Conservation (phyloP, 92 coral and sea anemone genomes). For the Zoanthus solanderi region DNA sequence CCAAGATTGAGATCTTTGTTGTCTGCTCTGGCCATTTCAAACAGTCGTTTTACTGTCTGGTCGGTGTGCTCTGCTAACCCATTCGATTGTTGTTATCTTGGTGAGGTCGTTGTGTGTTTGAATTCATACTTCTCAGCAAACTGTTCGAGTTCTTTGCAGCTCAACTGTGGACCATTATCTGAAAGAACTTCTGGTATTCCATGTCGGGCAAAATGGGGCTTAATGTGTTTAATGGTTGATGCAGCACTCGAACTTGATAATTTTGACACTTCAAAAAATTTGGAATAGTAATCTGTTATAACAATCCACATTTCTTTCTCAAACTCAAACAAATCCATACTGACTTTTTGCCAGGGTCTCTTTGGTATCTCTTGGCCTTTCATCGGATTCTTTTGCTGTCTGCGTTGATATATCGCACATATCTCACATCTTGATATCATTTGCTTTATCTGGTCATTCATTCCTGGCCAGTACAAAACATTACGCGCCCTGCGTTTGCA, state of each 20-base stretch:
- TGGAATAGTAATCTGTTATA: slow-evolving; percentile 53
- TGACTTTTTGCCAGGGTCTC: slow-evolving; percentile 47
- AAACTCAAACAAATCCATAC: slow-evolving; percentile 41
- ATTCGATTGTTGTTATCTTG: slow-evolving; percentile 48
- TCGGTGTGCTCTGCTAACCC: slow-evolving; percentile 47
- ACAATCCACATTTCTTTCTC: slow-evolving; percentile 38
- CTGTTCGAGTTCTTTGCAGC: slow-evolving; percentile 34
- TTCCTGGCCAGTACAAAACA: slow-evolving; percentile 52
- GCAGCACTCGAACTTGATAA: slow-evolving; percentile 40
- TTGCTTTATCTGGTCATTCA: slow-evolving; percentile 29
- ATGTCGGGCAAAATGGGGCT: slow-evolving; percentile 60
- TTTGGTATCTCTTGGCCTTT: slow-evolving; percentile 48
- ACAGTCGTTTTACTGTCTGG: slow-evolving; percentile 33
- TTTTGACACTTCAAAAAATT: slow-evolving; percentile 52
- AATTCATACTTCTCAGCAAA: slow-evolving; percentile 57
- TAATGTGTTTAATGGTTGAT: slow-evolving; percentile 41
- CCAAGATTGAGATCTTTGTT: slow-evolving; percentile 59
- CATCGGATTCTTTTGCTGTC: slow-evolving; percentile 51
- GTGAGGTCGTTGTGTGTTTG: slow-evolving; percentile 57
- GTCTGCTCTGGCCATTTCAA: slow-evolving; percentile 52
- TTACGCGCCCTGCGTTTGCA: slow-evolving; percentile 63
- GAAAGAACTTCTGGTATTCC: slow-evolving; percentile 57
- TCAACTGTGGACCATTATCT: slow-evolving; percentile 66
- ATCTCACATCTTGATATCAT: slow-evolving; percentile 33
- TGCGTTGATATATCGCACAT: slow-evolving; percentile 14